Percentiles rank a stretch among this genome's conserved stretches.
Conservation (phyloP, 2,888 invertebrate species). For the Eulithis testata region DNA sequence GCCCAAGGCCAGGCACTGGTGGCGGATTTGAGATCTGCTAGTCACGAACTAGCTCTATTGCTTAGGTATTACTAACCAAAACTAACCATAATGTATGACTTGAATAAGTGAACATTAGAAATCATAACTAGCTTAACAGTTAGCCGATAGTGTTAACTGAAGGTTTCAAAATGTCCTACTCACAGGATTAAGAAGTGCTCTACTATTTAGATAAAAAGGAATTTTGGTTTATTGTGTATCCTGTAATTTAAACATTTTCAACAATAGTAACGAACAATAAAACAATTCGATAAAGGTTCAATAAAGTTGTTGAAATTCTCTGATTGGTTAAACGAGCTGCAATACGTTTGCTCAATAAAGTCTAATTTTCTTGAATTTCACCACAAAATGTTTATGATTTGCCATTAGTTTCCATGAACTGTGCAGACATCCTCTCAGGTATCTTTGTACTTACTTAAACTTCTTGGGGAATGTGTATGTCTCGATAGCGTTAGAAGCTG, state of each 20-base stretch:
- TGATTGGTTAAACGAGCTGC: slow-evolving; percentile 34
- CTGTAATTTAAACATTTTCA: too few species aligned
- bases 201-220: too few species aligned
- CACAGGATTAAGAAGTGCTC: too few species aligned
- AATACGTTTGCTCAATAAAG: slow-evolving; percentile 32
- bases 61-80: not conserved
- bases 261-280: slow-evolving; percentile 1
- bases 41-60: slow-evolving; percentile 68
- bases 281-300: slow-evolving; percentile 25
- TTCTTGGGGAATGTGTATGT: too few species aligned
- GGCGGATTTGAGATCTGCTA: slow-evolving; percentile 76
- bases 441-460: too few species aligned
- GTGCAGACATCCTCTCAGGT: too few species aligned
- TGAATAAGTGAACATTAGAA: not conserved
- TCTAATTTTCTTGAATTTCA: slow-evolving; percentile 33
- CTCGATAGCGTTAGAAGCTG: slow-evolving; percentile 3
- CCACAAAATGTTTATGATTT: slow-evolving; percentile 37
- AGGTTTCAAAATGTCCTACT: not conserved
- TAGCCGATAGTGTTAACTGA: not conserved
- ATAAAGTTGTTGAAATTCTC: slow-evolving; percentile 29
- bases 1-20: slow-evolving; percentile 76
- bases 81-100: not conserved
- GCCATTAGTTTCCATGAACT: slow-evolving; percentile 16
- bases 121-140: not conserved
- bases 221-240: too few species aligned